Percentiles rank a stretch among this genome's conserved stretches.
These are phyloP conservation scores for Leptinotarsa defecta DNA, from an alignment of 1,140 invertebrate species.

Conservation along the genomic window DNA sequence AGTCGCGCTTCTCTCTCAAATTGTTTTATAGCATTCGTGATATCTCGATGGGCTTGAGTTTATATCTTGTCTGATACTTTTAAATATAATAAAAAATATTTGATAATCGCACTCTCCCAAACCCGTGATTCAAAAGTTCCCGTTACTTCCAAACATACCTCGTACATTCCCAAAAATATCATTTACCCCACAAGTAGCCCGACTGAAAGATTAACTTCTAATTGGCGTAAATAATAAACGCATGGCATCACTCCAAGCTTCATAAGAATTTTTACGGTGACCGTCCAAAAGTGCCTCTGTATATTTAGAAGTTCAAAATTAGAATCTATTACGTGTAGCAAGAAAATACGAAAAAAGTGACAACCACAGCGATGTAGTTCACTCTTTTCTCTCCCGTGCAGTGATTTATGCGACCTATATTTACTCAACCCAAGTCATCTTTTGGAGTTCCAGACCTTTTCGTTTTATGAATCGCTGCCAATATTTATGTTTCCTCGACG, in stretches of 20 bases:
- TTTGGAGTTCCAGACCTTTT: background rate
- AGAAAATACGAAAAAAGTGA: background rate
- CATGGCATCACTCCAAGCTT: background rate
- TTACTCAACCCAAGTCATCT: background rate
- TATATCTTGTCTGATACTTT: no score
- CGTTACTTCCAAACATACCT: no score
- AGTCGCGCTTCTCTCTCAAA: no score
- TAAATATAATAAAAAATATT: no score
- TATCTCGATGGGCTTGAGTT: no score
- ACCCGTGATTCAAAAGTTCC: no score
- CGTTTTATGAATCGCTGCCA: background rate
- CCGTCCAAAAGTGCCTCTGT: background rate
- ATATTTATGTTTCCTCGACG: conserved; percentile 5
- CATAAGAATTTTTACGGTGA: conserved; percentile 3
- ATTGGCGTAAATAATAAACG: background rate
- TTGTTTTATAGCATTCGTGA: no score
- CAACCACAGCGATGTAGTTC: background rate
- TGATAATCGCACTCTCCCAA: no score
- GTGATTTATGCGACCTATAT: conserved; percentile 5
- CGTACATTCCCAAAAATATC: no score
- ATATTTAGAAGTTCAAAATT: background rate
- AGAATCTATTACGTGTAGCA: background rate
- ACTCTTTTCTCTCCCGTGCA: background rate
- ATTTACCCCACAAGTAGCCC: background rate
- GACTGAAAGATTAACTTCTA: background rate